phyloP scores from a whole-genome alignment of 2,888 invertebrate species.

The Rotaria macrura region DNA sequence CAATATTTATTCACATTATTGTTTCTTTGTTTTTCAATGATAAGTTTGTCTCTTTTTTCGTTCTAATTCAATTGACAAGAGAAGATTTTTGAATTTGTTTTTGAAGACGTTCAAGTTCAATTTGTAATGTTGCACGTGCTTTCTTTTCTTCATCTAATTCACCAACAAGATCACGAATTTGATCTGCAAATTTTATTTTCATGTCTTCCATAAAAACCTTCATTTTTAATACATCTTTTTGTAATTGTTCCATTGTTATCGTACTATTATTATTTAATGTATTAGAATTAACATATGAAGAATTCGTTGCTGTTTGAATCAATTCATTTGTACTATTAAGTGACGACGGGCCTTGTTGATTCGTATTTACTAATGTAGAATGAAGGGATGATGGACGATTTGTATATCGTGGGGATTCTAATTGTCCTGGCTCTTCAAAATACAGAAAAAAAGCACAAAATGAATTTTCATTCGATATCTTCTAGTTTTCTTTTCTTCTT shows the following conservation, averaged over 20 bases:
- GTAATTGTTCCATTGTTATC: conserved; percentile 68
- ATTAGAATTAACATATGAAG: conserved; percentile 24
- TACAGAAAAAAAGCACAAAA: too few relatives aligned
- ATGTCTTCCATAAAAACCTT: conserved; percentile 40
- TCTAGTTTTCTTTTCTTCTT: too few relatives aligned
- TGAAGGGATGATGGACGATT: background rate
- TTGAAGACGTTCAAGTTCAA: conserved; percentile 49
- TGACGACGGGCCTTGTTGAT: conserved; percentile 28
- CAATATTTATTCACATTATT: background rate
- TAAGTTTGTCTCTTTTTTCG: too few relatives aligned
- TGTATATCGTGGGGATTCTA: conserved; percentile 14
- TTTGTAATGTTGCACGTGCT: conserved; percentile 47
- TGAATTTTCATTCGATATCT: too few relatives aligned
- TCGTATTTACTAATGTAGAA: background rate
- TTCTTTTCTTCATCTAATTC: conserved; percentile 48
- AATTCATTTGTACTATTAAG: conserved; percentile 32
- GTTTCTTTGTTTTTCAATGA: background rate
- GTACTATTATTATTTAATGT: conserved; percentile 49
- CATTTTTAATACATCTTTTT: conserved; percentile 49
- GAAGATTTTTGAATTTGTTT: conserved; percentile 36
- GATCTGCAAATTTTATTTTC: conserved; percentile 38
- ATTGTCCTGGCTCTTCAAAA: background rate
- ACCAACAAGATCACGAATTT: conserved; percentile 38
- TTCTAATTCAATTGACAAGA: background rate
- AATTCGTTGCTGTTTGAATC: conserved; percentile 7